These are phyloP conservation scores for Fabriciana adippe DNA, from an alignment of 2,888 invertebrate genomes.

Conservation along the genomic window DNA sequence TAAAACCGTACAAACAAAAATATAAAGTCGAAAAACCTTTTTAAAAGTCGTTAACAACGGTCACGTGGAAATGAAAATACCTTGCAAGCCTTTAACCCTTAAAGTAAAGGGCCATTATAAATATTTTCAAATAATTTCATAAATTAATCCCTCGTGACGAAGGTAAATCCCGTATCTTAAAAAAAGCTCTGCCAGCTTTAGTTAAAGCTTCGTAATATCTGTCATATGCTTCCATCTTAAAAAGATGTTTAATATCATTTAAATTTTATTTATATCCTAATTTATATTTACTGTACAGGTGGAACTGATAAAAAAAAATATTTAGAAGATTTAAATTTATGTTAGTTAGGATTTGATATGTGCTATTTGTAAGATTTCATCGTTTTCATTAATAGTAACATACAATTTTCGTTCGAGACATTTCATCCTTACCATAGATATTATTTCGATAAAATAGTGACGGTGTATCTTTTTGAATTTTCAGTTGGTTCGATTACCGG, in stretches of 20 bases:
- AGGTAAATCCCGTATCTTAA: conserved; percentile 37
- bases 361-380: no score
- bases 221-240: conserved; percentile 25
- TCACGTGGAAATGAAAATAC: conserved; percentile 24
- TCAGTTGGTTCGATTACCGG: no score
- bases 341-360: no score
- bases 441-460: no score
- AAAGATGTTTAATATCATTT: conserved; percentile 29
- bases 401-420: no score
- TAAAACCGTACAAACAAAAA: conserved; percentile 3
- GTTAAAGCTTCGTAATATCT: conserved; percentile 32
- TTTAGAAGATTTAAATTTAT: no score
- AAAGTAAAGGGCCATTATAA: conserved; percentile 34
- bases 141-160: conserved; percentile 39
- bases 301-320: no score
- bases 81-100: conserved; percentile 24
- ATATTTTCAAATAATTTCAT: conserved; percentile 39
- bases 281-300: no score
- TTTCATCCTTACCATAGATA: no score
- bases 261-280: no score
- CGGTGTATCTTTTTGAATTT: no score
- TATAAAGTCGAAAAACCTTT: conserved; percentile 1
- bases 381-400: no score
- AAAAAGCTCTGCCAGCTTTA: conserved; percentile 30
- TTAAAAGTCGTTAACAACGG: conserved; percentile 10